phyloP scores from a whole-genome alignment of 2,113 vertebrate genomes.

The Phocoena sinus region DNA sequence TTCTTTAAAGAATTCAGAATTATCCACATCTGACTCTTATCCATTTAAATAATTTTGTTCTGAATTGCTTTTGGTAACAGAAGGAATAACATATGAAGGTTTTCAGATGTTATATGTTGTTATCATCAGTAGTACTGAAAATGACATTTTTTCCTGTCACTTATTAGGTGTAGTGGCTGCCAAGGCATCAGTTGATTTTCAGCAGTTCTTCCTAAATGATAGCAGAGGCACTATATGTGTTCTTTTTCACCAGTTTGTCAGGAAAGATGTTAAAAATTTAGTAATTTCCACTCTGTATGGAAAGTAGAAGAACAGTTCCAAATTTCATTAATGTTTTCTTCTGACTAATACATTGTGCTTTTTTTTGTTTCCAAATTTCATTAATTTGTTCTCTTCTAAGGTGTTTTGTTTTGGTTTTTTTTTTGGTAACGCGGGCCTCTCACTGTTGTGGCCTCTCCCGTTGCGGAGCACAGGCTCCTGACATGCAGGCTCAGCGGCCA shows the following conservation, averaged over 20 bases:
- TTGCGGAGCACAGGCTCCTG: no score
- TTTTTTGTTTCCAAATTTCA: neutral
- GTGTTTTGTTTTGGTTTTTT: neutral
- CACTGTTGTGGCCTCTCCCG: no score
- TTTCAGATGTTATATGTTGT: constrained; percentile 33
- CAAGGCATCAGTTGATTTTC: neutral
- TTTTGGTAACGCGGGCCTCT: no score
- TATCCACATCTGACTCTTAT: neutral
- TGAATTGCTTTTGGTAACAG: constrained; percentile 12
- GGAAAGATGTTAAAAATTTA: constrained; percentile 35
- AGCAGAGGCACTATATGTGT: rapidly evolving
- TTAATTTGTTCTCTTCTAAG: neutral
- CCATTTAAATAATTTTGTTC: neutral
- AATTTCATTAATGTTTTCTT: constrained; percentile 11
- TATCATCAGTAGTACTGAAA: neutral
- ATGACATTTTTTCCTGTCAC: neutral
- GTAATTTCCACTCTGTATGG: constrained; percentile 19
- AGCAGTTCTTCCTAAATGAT: neutral
- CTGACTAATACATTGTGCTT: neutral
- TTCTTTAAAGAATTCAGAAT: neutral
- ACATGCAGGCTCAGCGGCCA: no score
- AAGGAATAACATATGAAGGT: neutral
- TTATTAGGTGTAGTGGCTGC: constrained; percentile 11
- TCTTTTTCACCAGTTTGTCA: constrained; percentile 24
- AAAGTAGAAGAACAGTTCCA: constrained; percentile 8